phyloP scores from a whole-genome alignment of 2,113 vertebrate genomes.

The Mobula birostris region DNA sequence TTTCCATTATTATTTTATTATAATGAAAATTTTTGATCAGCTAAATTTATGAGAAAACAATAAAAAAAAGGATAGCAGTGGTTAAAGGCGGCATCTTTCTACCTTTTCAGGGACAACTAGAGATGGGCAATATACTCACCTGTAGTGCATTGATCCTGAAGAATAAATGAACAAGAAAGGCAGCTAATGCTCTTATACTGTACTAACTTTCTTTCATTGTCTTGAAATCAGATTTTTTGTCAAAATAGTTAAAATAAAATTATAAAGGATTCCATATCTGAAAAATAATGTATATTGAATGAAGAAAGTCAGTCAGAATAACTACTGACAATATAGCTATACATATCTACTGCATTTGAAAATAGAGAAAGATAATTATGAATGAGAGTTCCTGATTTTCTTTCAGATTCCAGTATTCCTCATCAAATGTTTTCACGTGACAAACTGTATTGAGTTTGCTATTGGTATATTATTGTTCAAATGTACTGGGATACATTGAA shows the following conservation, averaged over 20 bases:
- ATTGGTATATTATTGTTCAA: too few species aligned
- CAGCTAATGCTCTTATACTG: not conserved
- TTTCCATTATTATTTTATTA: not conserved
- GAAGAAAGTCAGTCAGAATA: not conserved
- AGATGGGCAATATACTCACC: too few species aligned
- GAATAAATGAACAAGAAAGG: too few species aligned
- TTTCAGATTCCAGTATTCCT: not conserved
- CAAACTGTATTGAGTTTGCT: not conserved
- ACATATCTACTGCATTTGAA: not conserved
- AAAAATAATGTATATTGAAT: not conserved
- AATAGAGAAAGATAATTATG: not conserved
- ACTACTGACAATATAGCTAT: not conserved
- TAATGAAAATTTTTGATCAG: not conserved
- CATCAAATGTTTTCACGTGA: not conserved
- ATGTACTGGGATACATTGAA: too few species aligned
- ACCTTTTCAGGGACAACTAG: too few species aligned
- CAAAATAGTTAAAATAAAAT: not conserved
- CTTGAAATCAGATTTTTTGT: not conserved
- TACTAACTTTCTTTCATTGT: not conserved
- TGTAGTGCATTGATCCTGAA: too few species aligned
- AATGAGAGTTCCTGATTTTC: not conserved
- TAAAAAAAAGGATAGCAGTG: too few species aligned
- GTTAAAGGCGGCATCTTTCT: too few species aligned
- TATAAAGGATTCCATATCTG: not conserved
- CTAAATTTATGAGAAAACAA: not conserved